A percentile compares a stretch with the other conserved stretches of the same genome.
Evolutionary conservation across 2,888 invertebrate species (phyloP).

Genomic region (Agrotis clavis): DNA sequence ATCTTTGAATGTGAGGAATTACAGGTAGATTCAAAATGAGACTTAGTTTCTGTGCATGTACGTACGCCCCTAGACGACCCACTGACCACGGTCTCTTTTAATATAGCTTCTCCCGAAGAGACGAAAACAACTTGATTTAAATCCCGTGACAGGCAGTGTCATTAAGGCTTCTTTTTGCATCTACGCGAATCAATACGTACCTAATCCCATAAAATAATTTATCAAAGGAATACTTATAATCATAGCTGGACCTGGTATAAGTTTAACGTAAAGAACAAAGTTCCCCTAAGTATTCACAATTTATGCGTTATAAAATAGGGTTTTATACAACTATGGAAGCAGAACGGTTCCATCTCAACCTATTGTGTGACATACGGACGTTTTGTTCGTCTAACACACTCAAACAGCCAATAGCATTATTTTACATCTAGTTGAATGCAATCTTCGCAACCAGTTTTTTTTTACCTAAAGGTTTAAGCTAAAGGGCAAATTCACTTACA

Average conservation of each 20-base stretch:
- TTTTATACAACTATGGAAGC: conserved; percentile 68
- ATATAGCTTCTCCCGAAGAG: neutral
- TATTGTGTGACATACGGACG: conserved; percentile 55
- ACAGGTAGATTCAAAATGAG: neutral
- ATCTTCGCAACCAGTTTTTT: too few species aligned
- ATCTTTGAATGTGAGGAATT: neutral
- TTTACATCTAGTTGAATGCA: too few species aligned
- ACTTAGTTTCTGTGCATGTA: neutral
- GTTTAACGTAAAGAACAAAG: conserved; percentile 45
- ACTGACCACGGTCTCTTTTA: neutral
- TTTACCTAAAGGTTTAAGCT: too few species aligned
- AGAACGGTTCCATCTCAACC: conserved; percentile 64
- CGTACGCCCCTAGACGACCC: too few species aligned
- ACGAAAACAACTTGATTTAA: neutral
- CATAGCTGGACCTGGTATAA: conserved; percentile 26
- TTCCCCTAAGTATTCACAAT: conserved; percentile 65
- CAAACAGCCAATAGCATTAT: too few species aligned
- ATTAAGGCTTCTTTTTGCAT: neutral
- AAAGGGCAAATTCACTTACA: too few species aligned
- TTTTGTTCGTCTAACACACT: neutral
- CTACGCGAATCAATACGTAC: conserved; percentile 9
- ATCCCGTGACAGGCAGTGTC: neutral
- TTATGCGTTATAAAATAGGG: conserved; percentile 72
- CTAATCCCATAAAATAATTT: conserved; percentile 25
- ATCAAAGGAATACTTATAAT: conserved; percentile 53